Evolutionary conservation across 2,797 vertebrate genomes (phyloP).

Genomic region (Chaunax sp.): DNA sequence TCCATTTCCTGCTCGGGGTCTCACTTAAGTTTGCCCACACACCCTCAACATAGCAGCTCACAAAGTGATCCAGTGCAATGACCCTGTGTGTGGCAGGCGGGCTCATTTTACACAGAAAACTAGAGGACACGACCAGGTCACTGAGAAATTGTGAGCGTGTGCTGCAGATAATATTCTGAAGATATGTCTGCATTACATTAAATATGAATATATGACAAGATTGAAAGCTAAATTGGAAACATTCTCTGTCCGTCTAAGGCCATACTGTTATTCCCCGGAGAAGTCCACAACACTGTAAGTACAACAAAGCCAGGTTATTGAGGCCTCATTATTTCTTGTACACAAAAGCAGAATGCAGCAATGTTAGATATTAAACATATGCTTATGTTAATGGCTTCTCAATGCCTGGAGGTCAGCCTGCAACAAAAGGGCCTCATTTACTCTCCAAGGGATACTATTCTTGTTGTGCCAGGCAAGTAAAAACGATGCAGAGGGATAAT

Average conservation of each 20-base stretch:
- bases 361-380: conserved; percentile 75
- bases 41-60: conserved; percentile 43
- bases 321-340: conserved; percentile 66
- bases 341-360: conserved; percentile 67
- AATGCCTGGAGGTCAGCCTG: conserved; percentile 80
- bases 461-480: conserved; percentile 73
- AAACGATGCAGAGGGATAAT: conserved; percentile 74
- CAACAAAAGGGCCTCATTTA: conserved; percentile 78
- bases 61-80: conserved; percentile 62
- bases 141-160: conserved; percentile 24
- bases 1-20: conserved; percentile 79
- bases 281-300: conserved; percentile 31
- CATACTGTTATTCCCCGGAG: conserved; percentile 16
- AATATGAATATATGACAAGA: conserved; percentile 51
- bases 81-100: conserved; percentile 63
- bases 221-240: conserved; percentile 35
- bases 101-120: conserved; percentile 61
- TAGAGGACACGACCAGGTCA: conserved; percentile 51
- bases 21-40: conserved; percentile 71
- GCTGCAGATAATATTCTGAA: conserved; percentile 28
- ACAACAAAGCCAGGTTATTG: conserved; percentile 57
- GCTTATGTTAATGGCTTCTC: conserved; percentile 76
- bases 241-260: conserved; percentile 38
- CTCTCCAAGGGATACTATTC: conserved; percentile 78
- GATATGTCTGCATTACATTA: conserved; percentile 50